Conservation (phyloP, 2,113 vertebrate genomes). For the Cynocephalus volans region DNA sequence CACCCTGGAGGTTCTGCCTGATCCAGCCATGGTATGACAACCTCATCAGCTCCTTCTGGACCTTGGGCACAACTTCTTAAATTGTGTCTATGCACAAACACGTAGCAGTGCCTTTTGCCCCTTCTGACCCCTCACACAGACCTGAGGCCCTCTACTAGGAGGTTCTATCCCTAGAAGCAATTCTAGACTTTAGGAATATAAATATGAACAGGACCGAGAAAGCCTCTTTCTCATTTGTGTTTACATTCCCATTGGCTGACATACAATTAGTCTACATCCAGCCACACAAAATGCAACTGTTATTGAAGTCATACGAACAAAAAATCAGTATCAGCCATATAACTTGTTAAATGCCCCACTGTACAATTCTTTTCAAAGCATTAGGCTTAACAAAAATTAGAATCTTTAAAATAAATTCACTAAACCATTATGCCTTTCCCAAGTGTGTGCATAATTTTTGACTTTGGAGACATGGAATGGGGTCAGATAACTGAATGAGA, state of each 20-base stretch:
- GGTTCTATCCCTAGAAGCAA: not conserved
- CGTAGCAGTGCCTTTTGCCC: not conserved
- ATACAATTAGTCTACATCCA: not conserved
- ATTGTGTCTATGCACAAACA: not conserved
- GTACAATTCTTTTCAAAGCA: not conserved
- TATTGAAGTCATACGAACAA: not conserved
- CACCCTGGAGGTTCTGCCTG: not conserved
- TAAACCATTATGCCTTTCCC: not conserved
- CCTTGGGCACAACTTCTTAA: not conserved
- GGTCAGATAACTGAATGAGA: not conserved
- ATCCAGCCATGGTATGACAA: not conserved
- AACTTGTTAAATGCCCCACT: not conserved
- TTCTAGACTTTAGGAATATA: not conserved
- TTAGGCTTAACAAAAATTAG: not conserved
- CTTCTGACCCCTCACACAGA: constrained; percentile 26
- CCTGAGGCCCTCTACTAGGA: not conserved
- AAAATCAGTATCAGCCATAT: not conserved
- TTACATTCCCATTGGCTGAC: not conserved
- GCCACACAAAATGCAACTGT: not conserved
- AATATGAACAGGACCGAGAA: not conserved
- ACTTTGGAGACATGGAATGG: constrained; percentile 27
- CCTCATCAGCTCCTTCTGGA: constrained; percentile 12
- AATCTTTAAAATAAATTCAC: constrained; percentile 9
- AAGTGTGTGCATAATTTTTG: not conserved
- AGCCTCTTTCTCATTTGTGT: not conserved